phyloP scores from a whole-genome alignment of 2,888 invertebrate species.

The Tortricodes alternella region DNA sequence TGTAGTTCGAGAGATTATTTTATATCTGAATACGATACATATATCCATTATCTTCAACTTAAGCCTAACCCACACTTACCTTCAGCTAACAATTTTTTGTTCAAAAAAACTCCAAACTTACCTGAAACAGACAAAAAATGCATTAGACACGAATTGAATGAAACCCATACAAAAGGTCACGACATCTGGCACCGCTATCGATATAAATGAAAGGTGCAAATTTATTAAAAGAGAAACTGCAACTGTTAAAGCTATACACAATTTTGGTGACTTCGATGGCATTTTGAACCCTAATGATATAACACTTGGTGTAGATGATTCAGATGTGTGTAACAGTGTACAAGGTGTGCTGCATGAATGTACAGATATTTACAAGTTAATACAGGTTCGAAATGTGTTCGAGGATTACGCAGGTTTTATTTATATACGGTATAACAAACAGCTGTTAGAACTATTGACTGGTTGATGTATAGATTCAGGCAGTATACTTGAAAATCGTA shows the following conservation, averaged over 20 bases:
- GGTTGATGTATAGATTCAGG: neutral
- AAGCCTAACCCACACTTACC: conserved; percentile 17
- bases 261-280: neutral
- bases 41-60: neutral
- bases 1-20: too few species aligned
- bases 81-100: conserved; percentile 44
- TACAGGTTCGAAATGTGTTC: conserved; percentile 14
- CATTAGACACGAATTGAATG: conserved; percentile 62
- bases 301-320: neutral
- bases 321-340: conserved; percentile 14
- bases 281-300: neutral
- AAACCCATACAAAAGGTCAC: conserved; percentile 61
- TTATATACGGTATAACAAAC: conserved; percentile 38
- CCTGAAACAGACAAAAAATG: conserved; percentile 63
- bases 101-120: conserved; percentile 54
- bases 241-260: conserved; percentile 46
- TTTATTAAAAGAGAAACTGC: conserved; percentile 56
- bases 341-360: conserved; percentile 18
- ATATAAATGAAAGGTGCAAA: conserved; percentile 64
- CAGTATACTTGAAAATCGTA: too few species aligned
- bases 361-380: conserved; percentile 10
- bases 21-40: too few species aligned
- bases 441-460: neutral
- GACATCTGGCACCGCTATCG: conserved; percentile 58
- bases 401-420: neutral